Evolutionary conservation across 2,797 vertebrate genomes (phyloP).

Genomic region (Lagodon rhomboides): DNA sequence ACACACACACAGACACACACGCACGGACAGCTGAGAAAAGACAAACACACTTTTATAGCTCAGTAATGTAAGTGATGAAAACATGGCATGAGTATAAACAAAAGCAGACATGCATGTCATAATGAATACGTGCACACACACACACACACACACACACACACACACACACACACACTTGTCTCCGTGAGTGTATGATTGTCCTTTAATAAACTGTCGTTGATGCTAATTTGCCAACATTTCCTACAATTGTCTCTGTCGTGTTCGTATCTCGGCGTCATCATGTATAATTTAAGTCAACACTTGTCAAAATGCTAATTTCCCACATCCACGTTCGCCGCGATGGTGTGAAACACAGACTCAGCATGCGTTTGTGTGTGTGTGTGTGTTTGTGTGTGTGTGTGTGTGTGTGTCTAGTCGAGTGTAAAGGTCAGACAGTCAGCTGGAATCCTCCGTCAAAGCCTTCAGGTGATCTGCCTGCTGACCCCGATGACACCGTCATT

Average conservation of each 20-base stretch:
- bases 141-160: background rate
- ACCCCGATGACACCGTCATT: slow-evolving; percentile 33
- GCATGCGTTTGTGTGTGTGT: slow-evolving; percentile 1
- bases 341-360: slow-evolving; percentile 7
- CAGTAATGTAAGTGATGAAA: slow-evolving; percentile 14
- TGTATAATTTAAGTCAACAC: slow-evolving; percentile 63
- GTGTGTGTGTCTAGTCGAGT: slow-evolving; percentile 20
- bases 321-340: background rate
- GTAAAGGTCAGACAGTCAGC: slow-evolving; percentile 61
- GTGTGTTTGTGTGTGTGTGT: slow-evolving; percentile 11
- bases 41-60: background rate
- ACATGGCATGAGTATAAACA: slow-evolving; percentile 5
- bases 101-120: slow-evolving; percentile 1
- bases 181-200: slow-evolving; percentile 11
- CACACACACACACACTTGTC: background rate
- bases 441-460: slow-evolving; percentile 44
- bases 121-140: background rate
- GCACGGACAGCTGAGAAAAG: background rate
- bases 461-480: slow-evolving; percentile 42
- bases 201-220: slow-evolving; percentile 50
- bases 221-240: slow-evolving; percentile 21
- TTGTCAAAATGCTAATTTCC: slow-evolving; percentile 50
- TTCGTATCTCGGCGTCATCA: slow-evolving; percentile 54
- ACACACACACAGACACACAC: background rate
- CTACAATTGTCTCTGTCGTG: slow-evolving; percentile 46